phyloP scores from a whole-genome alignment of 2,113 vertebrate genomes.

The Seriola quinqueradiata region DNA sequence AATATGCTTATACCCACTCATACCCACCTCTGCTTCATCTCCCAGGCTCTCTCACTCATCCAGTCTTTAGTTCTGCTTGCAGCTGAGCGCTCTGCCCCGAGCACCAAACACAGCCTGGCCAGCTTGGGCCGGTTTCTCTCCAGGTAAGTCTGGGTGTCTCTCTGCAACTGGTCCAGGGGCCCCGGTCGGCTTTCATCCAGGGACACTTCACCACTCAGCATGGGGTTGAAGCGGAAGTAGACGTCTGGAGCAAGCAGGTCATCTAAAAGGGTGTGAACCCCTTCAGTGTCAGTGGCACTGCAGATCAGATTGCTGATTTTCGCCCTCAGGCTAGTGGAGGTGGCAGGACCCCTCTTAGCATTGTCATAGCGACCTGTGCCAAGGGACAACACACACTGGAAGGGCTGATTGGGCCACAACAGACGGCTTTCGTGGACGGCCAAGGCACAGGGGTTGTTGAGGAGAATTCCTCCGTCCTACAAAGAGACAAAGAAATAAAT shows the following conservation, averaged over 20 bases:
- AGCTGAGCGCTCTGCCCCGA: constrained; percentile 75
- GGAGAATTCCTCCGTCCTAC: constrained; percentile 83
- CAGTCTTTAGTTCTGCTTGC: constrained; percentile 75
- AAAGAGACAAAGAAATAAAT: constrained; percentile 26
- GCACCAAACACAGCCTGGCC: constrained; percentile 77
- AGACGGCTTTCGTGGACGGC: constrained; percentile 84
- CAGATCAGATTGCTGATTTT: constrained; percentile 84
- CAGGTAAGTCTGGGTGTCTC: constrained; percentile 81
- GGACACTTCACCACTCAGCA: constrained; percentile 79
- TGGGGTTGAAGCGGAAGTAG: constrained; percentile 87
- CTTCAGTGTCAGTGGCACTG: constrained; percentile 86
- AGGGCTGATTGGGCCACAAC: constrained; percentile 82
- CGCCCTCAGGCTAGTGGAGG: constrained; percentile 82
- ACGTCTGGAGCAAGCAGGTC: constrained; percentile 81
- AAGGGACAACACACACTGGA: constrained; percentile 85
- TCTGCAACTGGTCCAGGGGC: constrained; percentile 76
- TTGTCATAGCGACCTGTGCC: constrained; percentile 84
- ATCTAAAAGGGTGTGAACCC: constrained; percentile 84
- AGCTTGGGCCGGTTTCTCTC: constrained; percentile 81
- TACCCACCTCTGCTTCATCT: constrained; percentile 77
- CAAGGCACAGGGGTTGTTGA: constrained; percentile 85
- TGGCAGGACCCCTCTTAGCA: constrained; percentile 70
- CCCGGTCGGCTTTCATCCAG: constrained; percentile 81
- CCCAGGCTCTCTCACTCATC: constrained; percentile 79
- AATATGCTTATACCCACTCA: constrained; percentile 40